Conservation (phyloP, 2,797 vertebrate genomes). For the Muraenolepis orangiensis region DNA sequence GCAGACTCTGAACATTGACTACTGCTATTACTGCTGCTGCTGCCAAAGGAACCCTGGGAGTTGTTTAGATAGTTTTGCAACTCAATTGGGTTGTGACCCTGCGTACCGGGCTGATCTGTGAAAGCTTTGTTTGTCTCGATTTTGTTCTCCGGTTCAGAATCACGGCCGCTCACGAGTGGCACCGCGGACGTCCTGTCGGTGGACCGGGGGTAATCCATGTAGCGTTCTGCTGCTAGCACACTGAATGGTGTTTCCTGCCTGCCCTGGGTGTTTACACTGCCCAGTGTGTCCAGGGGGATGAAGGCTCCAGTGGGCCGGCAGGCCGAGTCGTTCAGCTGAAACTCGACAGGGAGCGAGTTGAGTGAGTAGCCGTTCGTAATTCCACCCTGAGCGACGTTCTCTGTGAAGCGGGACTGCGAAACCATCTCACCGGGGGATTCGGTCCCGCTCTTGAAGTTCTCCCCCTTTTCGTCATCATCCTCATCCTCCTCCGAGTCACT, state of each 20-base stretch:
- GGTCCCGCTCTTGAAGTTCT: slow-evolving; percentile 77
- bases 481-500: slow-evolving; percentile 94
- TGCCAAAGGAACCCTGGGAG: slow-evolving; percentile 80
- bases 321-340: slow-evolving; percentile 81
- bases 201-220: slow-evolving; percentile 65
- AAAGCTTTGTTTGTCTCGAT: slow-evolving; percentile 76
- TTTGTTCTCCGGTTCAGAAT: slow-evolving; percentile 67
- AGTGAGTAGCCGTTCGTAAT: slow-evolving; percentile 85
- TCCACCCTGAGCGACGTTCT: slow-evolving; percentile 80
- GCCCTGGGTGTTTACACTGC: slow-evolving; percentile 43
- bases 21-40: slow-evolving; percentile 63
- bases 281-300: slow-evolving; percentile 78
- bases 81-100: slow-evolving; percentile 75
- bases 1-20: slow-evolving; percentile 75
- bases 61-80: slow-evolving; percentile 94
- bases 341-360: slow-evolving; percentile 83
- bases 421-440: slow-evolving; percentile 73
- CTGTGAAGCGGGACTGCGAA: slow-evolving; percentile 85
- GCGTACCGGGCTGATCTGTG: slow-evolving; percentile 73
- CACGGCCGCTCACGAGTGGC: slow-evolving; percentile 65
- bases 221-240: slow-evolving; percentile 83
- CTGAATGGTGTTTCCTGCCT: slow-evolving; percentile 82
- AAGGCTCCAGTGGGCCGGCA: slow-evolving; percentile 72
- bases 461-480: slow-evolving; percentile 81
- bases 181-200: slow-evolving; percentile 76